Percentiles rank a stretch among this genome's conserved stretches.
phyloP scores from a whole-genome alignment of 2,888 invertebrate genomes.

The Escarpia spicata region DNA sequence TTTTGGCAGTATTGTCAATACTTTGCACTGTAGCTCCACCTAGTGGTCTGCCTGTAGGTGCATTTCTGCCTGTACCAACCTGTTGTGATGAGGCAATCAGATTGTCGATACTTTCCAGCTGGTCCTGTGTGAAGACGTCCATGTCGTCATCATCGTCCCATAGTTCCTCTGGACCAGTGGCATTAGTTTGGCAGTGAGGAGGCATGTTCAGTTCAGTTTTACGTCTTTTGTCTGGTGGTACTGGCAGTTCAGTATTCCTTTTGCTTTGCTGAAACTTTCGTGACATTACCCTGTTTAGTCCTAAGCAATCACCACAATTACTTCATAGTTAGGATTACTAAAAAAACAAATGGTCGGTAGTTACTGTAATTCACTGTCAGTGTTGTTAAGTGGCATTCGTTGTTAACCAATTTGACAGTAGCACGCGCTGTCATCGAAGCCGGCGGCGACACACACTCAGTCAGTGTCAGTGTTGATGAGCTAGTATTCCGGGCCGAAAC shows the following conservation, averaged over 20 bases:
- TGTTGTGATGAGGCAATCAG: background rate
- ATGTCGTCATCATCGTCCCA: background rate
- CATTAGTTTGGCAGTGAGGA: conserved; percentile 13
- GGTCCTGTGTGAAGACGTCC: background rate
- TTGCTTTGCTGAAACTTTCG: background rate
- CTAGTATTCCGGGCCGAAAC: background rate
- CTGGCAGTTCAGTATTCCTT: background rate
- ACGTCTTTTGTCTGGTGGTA: background rate
- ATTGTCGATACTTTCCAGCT: background rate
- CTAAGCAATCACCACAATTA: background rate
- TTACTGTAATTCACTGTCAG: no score
- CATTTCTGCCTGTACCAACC: background rate
- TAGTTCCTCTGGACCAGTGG: background rate
- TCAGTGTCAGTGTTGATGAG: background rate
- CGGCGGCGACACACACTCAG: background rate
- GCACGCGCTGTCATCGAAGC: background rate
- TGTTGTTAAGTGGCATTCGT: no score
- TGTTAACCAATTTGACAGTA: background rate
- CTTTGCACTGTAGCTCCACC: background rate
- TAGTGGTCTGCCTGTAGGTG: background rate
- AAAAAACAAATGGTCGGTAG: background rate
- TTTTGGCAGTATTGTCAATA: background rate
- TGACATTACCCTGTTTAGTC: background rate
- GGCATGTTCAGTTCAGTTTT: background rate
- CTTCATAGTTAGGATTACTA: background rate